These are phyloP conservation scores for Apteryx owenii DNA, from an alignment of 2,113 vertebrate species.

Conservation along the genomic window DNA sequence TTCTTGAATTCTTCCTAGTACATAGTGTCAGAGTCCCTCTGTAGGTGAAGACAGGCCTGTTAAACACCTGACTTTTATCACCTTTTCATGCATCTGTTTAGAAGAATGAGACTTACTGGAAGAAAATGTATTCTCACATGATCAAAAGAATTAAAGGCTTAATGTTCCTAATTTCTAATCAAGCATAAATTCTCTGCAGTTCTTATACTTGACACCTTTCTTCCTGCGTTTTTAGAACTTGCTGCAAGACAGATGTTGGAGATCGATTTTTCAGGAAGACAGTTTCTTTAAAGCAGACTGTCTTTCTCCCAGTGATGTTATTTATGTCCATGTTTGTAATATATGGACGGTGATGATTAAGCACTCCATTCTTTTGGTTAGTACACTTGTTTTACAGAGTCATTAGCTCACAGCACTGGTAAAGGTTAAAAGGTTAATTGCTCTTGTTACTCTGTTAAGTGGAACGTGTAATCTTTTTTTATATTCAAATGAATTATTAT, in stretches of 20 bases:
- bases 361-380: neutral
- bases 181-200: neutral
- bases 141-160: neutral
- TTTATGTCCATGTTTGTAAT: neutral
- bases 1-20: neutral
- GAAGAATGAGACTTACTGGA: neutral
- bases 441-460: neutral
- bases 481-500: neutral
- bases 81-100: neutral
- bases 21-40: fast-evolving
- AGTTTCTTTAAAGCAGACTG: neutral
- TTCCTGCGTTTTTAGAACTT: neutral
- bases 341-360: neutral
- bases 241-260: neutral
- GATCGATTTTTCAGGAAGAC: neutral
- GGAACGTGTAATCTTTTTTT: neutral
- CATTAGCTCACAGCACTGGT: neutral
- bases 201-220: neutral
- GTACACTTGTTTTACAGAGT: neutral
- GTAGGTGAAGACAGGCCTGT: neutral
- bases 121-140: neutral
- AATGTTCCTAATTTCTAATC: neutral
- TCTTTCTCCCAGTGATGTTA: neutral
- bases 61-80: neutral
- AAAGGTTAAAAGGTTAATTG: slow-evolving; percentile 27